Evolutionary conservation across 2,888 invertebrate genomes (phyloP).

Genomic region (Ormyrus pomaceus): DNA sequence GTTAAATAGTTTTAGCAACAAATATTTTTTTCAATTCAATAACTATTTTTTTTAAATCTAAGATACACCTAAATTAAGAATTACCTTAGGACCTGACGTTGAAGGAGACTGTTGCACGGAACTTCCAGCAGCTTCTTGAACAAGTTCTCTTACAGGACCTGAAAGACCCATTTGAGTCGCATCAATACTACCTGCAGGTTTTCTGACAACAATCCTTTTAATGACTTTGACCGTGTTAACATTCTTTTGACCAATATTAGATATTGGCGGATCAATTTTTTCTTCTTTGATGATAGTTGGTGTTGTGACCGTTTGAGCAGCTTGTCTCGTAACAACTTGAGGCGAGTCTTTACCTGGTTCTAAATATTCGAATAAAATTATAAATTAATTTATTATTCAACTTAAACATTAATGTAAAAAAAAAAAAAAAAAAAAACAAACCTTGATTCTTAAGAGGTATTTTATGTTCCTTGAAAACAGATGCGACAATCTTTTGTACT

Average conservation of each 20-base stretch:
- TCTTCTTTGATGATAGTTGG: constrained; percentile 63
- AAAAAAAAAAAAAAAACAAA: constrained; percentile 12
- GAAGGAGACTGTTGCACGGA: constrained; percentile 20
- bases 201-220: constrained; percentile 72
- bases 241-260: constrained; percentile 59
- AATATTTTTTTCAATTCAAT: too few relatives aligned
- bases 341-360: constrained; percentile 37
- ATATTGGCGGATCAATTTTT: constrained; percentile 52
- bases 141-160: constrained; percentile 43
- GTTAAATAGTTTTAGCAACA: too few relatives aligned
- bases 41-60: too few relatives aligned
- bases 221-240: constrained; percentile 72
- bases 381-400: neutral
- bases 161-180: constrained; percentile 57
- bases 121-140: constrained; percentile 32
- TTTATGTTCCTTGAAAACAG: constrained; percentile 73
- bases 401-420: neutral
- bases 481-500: constrained; percentile 73
- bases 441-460: constrained; percentile 67
- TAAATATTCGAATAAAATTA: constrained; percentile 1
- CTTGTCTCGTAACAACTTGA: constrained; percentile 8
- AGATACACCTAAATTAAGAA: neutral
- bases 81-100: constrained; percentile 48
- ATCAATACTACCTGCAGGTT: constrained; percentile 60
- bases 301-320: neutral